Conservation (phyloP, 2,888 invertebrate species). For the Cistogaster globosa region DNA sequence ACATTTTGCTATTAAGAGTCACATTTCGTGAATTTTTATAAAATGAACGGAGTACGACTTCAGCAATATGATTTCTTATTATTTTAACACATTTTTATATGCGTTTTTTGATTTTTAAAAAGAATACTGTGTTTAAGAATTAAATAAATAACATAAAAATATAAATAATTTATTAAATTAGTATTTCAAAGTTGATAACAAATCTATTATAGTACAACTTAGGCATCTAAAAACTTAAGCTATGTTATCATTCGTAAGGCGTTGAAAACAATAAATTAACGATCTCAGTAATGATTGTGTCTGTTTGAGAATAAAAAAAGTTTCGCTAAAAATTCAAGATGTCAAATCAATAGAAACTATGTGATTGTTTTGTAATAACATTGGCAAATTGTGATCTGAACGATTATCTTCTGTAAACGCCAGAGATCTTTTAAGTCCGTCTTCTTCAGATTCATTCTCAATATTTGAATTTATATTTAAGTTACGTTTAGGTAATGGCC, state of each 20-base stretch:
- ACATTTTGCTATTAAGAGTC: too few relatives aligned
- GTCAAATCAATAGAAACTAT: conserved; percentile 82
- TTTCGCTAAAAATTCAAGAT: conserved; percentile 73
- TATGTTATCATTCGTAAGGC: conserved; percentile 28
- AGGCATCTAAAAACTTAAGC: conserved; percentile 18
- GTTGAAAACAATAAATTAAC: conserved; percentile 6
- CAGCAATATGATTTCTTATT: too few relatives aligned
- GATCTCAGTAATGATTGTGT: not conserved
- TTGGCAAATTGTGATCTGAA: conserved; percentile 74
- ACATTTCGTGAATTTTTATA: too few relatives aligned
- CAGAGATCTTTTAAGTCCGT: conserved; percentile 71
- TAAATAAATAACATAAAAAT: conserved; percentile 39
- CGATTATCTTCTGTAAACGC: conserved; percentile 72
- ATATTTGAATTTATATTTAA: conserved; percentile 31
- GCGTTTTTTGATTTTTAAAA: not conserved
- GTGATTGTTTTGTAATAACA: conserved; percentile 75
- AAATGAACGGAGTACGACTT: too few relatives aligned
- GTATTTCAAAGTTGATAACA: conserved; percentile 42
- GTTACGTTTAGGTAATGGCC: conserved; percentile 32
- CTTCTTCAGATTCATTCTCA: conserved; percentile 50
- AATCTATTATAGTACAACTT: conserved; percentile 20
- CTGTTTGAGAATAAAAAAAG: not conserved
- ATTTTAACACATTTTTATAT: too few relatives aligned
- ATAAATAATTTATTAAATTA: conserved; percentile 46
- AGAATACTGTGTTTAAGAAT: conserved; percentile 17